These are phyloP conservation scores for Leptinotarsa tumamoca DNA, from an alignment of 2,888 invertebrate species.

Conservation along the genomic window DNA sequence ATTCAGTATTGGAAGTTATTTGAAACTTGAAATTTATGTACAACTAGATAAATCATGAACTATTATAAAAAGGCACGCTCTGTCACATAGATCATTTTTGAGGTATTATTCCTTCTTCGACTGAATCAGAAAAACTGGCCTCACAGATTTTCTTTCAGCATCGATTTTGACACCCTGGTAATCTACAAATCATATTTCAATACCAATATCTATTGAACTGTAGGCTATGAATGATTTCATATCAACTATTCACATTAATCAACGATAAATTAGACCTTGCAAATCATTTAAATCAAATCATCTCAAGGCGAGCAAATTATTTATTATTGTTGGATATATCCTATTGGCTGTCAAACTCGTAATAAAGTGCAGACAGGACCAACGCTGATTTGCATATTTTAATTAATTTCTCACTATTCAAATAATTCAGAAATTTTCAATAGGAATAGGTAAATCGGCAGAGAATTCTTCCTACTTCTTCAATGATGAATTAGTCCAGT, in stretches of 20 bases:
- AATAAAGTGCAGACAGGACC: slow-evolving; percentile 17
- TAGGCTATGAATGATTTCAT: no score
- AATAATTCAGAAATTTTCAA: slow-evolving; percentile 10
- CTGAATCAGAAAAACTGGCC: no score
- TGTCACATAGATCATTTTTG: no score
- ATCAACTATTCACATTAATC: background rate
- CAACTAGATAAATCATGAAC: no score
- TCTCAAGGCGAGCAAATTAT: slow-evolving; percentile 13
- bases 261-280: background rate
- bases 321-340: background rate
- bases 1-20: no score
- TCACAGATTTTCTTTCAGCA: no score
- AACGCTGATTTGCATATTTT: slow-evolving; percentile 15
- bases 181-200: no score
- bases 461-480: background rate
- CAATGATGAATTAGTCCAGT: background rate
- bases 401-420: slow-evolving; percentile 14
- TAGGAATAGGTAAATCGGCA: background rate
- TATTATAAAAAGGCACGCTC: no score
- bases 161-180: no score
- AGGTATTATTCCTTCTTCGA: no score
- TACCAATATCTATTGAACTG: no score
- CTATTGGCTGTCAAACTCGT: slow-evolving; percentile 6
- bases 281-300: slow-evolving; percentile 8
- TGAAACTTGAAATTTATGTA: no score